Conservation (phyloP, 2,888 invertebrate genomes). For the Spodoptera littoralis region DNA sequence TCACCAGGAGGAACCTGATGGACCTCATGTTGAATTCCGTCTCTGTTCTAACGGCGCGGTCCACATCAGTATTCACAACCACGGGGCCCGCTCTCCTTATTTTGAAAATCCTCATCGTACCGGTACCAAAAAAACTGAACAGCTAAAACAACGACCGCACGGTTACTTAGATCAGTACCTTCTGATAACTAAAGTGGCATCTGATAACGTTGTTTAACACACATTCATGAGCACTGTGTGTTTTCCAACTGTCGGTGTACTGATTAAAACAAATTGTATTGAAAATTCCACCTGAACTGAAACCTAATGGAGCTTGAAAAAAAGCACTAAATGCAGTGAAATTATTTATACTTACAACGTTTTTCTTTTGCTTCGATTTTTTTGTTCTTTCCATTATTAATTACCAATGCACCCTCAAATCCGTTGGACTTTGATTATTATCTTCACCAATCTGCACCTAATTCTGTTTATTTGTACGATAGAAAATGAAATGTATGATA, state of each 20-base stretch:
- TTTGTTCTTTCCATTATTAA: slow-evolving; percentile 10
- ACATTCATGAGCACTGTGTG: slow-evolving; percentile 16
- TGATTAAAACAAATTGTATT: neutral
- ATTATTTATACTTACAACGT: slow-evolving; percentile 3
- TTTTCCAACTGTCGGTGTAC: slow-evolving; percentile 42
- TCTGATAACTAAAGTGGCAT: slow-evolving; percentile 58
- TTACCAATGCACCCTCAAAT: slow-evolving; percentile 13
- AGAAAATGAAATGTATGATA: too few species aligned
- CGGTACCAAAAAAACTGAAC: too few species aligned
- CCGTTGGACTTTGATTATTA: neutral
- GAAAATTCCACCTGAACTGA: too few species aligned
- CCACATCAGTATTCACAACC: slow-evolving; percentile 59
- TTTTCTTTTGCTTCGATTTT: slow-evolving; percentile 2
- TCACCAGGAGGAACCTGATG: slow-evolving; percentile 81
- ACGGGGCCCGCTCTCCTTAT: slow-evolving; percentile 21
- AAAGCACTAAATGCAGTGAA: neutral
- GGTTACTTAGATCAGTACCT: slow-evolving; percentile 47
- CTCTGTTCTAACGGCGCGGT: slow-evolving; percentile 75
- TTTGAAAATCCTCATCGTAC: slow-evolving; percentile 30
- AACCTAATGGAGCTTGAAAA: too few species aligned
- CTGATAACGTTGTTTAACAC: slow-evolving; percentile 65
- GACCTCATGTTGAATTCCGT: slow-evolving; percentile 85
- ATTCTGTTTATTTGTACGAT: neutral
- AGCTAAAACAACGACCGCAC: slow-evolving; percentile 37
- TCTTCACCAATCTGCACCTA: neutral